Conservation (phyloP, 1,140 invertebrate genomes). For the Leptinotarsa lineolata region DNA sequence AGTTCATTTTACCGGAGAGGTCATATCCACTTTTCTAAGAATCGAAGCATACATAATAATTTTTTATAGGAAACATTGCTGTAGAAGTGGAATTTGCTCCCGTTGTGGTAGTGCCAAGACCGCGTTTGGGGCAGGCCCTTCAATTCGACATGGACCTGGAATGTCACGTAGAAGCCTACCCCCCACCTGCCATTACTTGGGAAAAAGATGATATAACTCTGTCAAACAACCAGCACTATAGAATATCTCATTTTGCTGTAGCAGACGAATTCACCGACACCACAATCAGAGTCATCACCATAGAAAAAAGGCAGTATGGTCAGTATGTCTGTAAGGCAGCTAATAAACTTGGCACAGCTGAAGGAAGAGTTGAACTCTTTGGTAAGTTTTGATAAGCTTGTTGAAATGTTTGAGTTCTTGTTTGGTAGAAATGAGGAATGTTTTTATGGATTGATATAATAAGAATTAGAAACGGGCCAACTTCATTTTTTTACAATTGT, state of each 20-base stretch:
- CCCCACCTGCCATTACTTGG: slow-evolving; percentile 86
- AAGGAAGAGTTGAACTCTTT: slow-evolving; percentile 79
- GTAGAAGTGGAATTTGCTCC: slow-evolving; percentile 89
- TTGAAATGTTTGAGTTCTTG: background rate
- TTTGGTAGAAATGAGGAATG: too few relatives aligned
- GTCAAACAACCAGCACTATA: slow-evolving; percentile 84
- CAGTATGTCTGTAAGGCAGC: slow-evolving; percentile 83
- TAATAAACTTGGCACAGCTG: slow-evolving; percentile 82
- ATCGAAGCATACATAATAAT: background rate
- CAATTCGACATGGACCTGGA: slow-evolving; percentile 92
- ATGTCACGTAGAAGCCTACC: slow-evolving; percentile 91
- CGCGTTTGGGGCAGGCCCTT: slow-evolving; percentile 81
- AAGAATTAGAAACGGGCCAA: too few relatives aligned
- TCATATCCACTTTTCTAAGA: too few relatives aligned
- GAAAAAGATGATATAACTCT: slow-evolving; percentile 78
- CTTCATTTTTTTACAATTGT: background rate
- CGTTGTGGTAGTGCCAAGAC: slow-evolving; percentile 79
- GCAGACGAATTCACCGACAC: slow-evolving; percentile 90
- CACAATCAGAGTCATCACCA: slow-evolving; percentile 84
- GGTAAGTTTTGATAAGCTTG: slow-evolving; percentile 63
- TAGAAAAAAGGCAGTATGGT: slow-evolving; percentile 89
- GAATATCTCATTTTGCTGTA: slow-evolving; percentile 86
- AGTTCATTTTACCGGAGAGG: too few relatives aligned
- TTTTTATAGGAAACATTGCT: slow-evolving; percentile 70
- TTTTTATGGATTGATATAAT: too few relatives aligned